Evolutionary conservation across 92 coral and sea anemone genomes (phyloP), one percentile per base, ranked within the genome.

Genomic region (Siderastrea siderea): DNA sequence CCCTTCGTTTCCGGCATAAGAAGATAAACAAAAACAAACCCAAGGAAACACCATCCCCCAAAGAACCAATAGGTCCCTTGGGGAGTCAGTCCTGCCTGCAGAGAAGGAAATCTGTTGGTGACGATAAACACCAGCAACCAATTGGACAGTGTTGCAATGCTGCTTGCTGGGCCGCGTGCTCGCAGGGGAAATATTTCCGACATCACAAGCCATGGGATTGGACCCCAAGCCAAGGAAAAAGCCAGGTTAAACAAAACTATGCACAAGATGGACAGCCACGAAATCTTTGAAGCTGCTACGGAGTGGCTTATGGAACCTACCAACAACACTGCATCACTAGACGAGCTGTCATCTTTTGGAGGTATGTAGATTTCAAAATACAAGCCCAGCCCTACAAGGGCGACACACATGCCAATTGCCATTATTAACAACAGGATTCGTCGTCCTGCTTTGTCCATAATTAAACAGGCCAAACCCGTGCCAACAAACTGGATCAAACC

Each of bases 1-100:
- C 99, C 99, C 80, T 88, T 97, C 66, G 99, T 97, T 81, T 97
- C 99, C 16, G 99, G 99, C 54, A 97, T 66, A 49, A 94, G 59
- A 43, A 92, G 9, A 62, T 58, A 88, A 10, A 97, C 99, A 91
- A 93, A 97, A n/a, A 95, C 5, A 48, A 92, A 90, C 1, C 95
- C 93, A 52, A 94, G 1, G 6, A 97, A 75, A 52, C 93, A 90
- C 51, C 81, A 93, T 16, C 92, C 98, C 0, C 91, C 94, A 80
- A 90, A 97, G 69, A 97, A 91, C 99, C 98, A 97, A 74, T 90
- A 97, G 0, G 91, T 69, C 1, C 99, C 99, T 79, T 91, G 90
- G 15, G 66, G 57, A 4, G 95, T 87, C 55, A 97, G 68, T 3
- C 90, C 88, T 44, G 38, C 3, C 16, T 62, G 51, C 93, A 97